phyloP scores from a whole-genome alignment of 1,140 invertebrate genomes.

The Stegodyphus mimosarum region DNA sequence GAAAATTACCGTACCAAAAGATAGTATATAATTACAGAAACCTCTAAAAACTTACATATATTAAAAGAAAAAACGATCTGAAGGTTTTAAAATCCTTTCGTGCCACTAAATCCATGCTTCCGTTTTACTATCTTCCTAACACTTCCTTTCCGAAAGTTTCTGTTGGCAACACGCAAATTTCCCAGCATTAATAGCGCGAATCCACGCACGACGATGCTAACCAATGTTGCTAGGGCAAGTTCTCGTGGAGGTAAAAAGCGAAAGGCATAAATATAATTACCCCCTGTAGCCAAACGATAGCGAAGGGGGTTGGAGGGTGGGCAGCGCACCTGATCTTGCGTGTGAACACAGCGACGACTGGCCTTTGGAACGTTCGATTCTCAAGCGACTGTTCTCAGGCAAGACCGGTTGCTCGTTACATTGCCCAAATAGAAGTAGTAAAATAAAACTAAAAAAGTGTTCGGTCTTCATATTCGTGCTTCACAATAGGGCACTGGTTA shows the following conservation, averaged over 20 bases:
- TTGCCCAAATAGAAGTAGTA: background rate
- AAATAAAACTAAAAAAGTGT: conserved; percentile 13
- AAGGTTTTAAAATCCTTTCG: conserved; percentile 6
- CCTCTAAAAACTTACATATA: background rate
- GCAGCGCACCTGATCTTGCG: conserved; percentile 12
- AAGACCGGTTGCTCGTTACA: conserved; percentile 16
- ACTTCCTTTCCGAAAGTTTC: background rate
- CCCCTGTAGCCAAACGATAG: conserved; percentile 19
- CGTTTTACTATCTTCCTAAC: conserved; percentile 17
- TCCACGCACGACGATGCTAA: background rate
- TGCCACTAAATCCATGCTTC: conserved; percentile 13
- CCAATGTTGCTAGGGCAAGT: background rate
- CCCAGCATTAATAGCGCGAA: conserved; percentile 27
- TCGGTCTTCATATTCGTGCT: conserved; percentile 13
- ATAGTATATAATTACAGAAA: conserved; percentile 26
- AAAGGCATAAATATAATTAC: conserved; percentile 44
- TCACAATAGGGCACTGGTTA: conserved; percentile 30
- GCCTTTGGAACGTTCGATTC: background rate
- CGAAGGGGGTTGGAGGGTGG: background rate
- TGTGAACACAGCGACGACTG: conserved; percentile 3
- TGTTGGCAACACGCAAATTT: conserved; percentile 5
- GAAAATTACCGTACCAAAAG: background rate
- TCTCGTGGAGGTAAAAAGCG: conserved; percentile 2
- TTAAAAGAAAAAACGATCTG: background rate
- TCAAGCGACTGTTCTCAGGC: background rate